Conservation (phyloP, 64 coral and sea anemone species). For the Astreopora myriophthalma region DNA sequence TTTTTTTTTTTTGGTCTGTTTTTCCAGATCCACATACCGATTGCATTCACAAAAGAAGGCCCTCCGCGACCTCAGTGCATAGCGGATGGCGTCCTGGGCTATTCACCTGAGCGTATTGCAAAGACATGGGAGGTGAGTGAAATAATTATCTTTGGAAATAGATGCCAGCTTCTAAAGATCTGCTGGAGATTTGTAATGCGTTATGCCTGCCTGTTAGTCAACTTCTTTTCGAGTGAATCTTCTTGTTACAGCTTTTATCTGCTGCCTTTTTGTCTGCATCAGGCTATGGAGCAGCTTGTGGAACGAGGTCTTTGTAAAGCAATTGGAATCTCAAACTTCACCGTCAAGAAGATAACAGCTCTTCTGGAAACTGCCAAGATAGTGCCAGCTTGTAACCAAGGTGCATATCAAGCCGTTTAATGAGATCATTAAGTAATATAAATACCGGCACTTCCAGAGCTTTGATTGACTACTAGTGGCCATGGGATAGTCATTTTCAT, state of each 20-base stretch:
- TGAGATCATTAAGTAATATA: too few relatives aligned
- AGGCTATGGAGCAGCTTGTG: constrained; percentile 88
- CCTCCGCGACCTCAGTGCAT: constrained; percentile 33
- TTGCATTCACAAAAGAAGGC: constrained; percentile 53
- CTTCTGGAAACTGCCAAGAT: constrained; percentile 69
- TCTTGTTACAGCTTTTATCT: not conserved
- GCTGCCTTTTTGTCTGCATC: not conserved
- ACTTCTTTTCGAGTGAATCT: too few relatives aligned
- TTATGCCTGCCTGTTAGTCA: too few relatives aligned
- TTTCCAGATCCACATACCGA: constrained; percentile 51
- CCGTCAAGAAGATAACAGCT: constrained; percentile 11
- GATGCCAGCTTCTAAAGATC: too few relatives aligned
- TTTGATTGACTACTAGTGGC: too few relatives aligned
- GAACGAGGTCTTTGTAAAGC: constrained; percentile 75
- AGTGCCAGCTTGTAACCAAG: constrained; percentile 76
- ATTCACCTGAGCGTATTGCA: constrained; percentile 13
- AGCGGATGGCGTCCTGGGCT: not conserved
- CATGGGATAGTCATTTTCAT: too few relatives aligned
- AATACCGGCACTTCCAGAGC: too few relatives aligned
- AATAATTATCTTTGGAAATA: too few relatives aligned
- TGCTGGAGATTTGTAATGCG: too few relatives aligned
- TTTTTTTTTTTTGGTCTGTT: not conserved
- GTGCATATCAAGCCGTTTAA: not conserved
- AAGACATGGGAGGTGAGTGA: constrained; percentile 13
- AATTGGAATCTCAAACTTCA: constrained; percentile 84